Conservation (phyloP, 2,888 invertebrate species). For the Sesia bembeciformis region DNA sequence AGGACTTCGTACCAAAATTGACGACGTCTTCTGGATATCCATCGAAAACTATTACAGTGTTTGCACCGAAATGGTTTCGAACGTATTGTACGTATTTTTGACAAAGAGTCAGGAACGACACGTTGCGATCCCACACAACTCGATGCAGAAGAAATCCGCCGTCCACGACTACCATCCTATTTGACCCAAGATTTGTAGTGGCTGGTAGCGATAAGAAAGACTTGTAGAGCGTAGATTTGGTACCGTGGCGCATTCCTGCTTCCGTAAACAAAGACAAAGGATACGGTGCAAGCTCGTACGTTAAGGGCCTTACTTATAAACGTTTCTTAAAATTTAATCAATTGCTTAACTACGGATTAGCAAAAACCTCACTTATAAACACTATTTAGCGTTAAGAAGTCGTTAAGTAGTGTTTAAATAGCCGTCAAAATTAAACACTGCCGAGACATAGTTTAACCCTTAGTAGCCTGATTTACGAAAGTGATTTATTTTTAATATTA, state of each 20-base stretch:
- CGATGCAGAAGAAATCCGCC: not conserved
- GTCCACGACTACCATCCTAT: slow-evolving; percentile 1
- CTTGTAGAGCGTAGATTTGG: not conserved
- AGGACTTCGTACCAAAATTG: not conserved
- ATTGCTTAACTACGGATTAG: too few species aligned
- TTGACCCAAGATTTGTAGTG: not conserved
- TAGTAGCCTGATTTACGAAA: too few species aligned
- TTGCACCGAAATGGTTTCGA: not conserved
- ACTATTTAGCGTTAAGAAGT: too few species aligned
- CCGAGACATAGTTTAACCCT: too few species aligned
- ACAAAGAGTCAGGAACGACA: not conserved
- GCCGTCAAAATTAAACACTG: too few species aligned
- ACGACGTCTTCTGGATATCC: not conserved
- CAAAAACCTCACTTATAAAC: too few species aligned
- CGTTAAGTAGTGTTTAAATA: too few species aligned
- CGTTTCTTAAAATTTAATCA: too few species aligned
- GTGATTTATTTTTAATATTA: too few species aligned
- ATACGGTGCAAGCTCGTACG: slow-evolving; percentile 7
- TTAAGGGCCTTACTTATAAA: too few species aligned
- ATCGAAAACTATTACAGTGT: not conserved
- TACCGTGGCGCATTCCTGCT: not conserved
- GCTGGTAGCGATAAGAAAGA: not conserved
- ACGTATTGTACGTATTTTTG: not conserved
- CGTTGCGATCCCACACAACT: not conserved
- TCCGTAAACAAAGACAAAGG: slow-evolving; percentile 1